phyloP scores from a whole-genome alignment of 2,888 invertebrate species.

The Schizaphis graminum region DNA sequence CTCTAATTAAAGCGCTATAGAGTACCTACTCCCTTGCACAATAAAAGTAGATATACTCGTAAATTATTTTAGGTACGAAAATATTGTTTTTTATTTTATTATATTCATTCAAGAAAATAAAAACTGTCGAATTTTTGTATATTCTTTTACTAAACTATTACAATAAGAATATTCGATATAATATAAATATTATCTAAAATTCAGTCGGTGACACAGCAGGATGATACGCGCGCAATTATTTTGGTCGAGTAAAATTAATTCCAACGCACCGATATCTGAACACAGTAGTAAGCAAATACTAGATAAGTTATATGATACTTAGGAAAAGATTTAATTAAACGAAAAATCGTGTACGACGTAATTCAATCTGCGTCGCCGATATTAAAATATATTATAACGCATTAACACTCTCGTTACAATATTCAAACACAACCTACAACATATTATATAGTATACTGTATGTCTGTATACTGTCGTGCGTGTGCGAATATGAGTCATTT shows the following conservation, averaged over 20 bases:
- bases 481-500: slow-evolving; percentile 2
- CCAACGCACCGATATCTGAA: not conserved
- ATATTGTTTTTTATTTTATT: not conserved
- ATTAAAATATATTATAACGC: slow-evolving; percentile 18
- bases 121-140: not conserved
- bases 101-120: not conserved
- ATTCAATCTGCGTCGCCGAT: not conserved
- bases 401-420: slow-evolving; percentile 18
- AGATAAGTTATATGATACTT: slow-evolving; percentile 1
- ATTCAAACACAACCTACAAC: not conserved
- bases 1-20: not conserved
- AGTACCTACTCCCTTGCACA: not conserved
- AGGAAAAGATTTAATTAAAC: not conserved
- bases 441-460: not conserved
- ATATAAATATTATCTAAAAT: not conserved
- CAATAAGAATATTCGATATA: not conserved
- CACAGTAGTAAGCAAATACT: not conserved
- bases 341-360: not conserved
- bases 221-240: not conserved
- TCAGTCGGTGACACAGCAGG: not conserved
- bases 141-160: not conserved
- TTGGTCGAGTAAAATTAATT: not conserved
- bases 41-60: not conserved
- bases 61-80: not conserved
- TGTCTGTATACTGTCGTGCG: not conserved